A percentile compares a stretch with the other conserved stretches of the same genome.
Conservation (phyloP, 2,113 vertebrate species). For the Rhabdomys dilectus region DNA sequence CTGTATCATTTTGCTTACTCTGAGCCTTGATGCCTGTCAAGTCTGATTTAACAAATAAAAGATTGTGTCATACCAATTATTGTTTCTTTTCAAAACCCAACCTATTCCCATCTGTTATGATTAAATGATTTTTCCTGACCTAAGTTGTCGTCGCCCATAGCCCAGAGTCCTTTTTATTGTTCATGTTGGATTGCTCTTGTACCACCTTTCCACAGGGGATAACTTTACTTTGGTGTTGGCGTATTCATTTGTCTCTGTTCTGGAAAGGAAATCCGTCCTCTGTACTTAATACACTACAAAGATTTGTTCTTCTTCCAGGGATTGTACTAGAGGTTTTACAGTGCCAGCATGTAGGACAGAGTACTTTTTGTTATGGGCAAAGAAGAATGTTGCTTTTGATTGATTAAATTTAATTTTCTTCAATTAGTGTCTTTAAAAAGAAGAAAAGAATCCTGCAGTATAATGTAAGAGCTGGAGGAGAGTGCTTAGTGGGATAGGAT, state of each 20-base stretch:
- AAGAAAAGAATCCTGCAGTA: too few species aligned
- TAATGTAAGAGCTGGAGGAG: conserved; percentile 77
- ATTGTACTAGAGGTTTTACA: conserved; percentile 84
- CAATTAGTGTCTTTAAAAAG: conserved; percentile 64
- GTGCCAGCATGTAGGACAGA: conserved; percentile 86
- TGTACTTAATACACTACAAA: conserved; percentile 86
- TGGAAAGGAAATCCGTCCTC: conserved; percentile 85
- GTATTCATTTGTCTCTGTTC: conserved; percentile 85
- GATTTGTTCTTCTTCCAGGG: conserved; percentile 89
- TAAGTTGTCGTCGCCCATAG: conserved; percentile 51
- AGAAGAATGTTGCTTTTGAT: conserved; percentile 87
- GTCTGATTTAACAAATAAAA: conserved; percentile 63
- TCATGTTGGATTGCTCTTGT: conserved; percentile 72
- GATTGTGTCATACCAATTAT: conserved; percentile 38
- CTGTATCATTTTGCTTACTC: conserved; percentile 48
- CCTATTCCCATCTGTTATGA: conserved; percentile 11
- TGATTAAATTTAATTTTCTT: conserved; percentile 82
- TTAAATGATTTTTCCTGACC: conserved; percentile 59
- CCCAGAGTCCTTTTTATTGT: conserved; percentile 82
- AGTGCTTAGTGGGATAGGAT: not conserved
- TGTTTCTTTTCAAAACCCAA: conserved; percentile 48
- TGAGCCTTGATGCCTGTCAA: conserved; percentile 15
- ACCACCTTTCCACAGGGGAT: conserved; percentile 65
- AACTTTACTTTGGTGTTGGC: conserved; percentile 81
- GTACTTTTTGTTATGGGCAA: conserved; percentile 85